Evolutionary conservation across 2,888 invertebrate species (phyloP).

Genomic region (Drosophila colorata): DNA sequence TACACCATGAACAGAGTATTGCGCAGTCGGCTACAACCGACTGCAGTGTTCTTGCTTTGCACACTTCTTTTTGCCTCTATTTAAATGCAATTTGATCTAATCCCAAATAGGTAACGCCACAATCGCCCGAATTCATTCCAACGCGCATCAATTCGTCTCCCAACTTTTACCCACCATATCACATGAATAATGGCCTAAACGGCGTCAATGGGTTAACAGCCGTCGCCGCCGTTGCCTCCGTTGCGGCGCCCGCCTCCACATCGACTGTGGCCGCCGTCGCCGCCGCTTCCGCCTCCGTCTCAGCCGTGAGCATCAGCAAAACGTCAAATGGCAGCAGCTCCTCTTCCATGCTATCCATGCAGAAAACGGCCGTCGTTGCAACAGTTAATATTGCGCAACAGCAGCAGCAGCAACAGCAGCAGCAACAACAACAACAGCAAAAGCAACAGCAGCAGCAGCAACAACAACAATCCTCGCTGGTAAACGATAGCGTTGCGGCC

Average conservation of each 20-base stretch:
- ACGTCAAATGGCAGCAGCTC: slow-evolving; percentile 72
- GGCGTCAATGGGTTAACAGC: slow-evolving; percentile 78
- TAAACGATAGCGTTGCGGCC: slow-evolving; percentile 51
- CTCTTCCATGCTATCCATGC: slow-evolving; percentile 77
- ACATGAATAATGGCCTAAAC: slow-evolving; percentile 82
- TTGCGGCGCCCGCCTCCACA: slow-evolving; percentile 33
- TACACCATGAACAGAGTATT: slow-evolving; percentile 10
- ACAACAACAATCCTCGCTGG: slow-evolving; percentile 61
- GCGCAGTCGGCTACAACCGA: neutral
- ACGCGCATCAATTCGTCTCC: slow-evolving; percentile 84
- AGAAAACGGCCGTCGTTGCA: slow-evolving; percentile 78
- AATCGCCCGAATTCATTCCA: slow-evolving; percentile 87
- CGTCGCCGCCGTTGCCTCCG: slow-evolving; percentile 34
- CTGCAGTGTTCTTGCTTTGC: neutral
- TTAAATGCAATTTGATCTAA: neutral
- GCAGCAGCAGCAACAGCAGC: slow-evolving; percentile 71
- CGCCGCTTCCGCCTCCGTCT: slow-evolving; percentile 23
- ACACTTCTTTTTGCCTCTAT: neutral
- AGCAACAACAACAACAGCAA: slow-evolving; percentile 74
- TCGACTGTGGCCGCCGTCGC: slow-evolving; percentile 35
- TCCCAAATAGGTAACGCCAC: slow-evolving; percentile 85
- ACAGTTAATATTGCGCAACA: slow-evolving; percentile 81
- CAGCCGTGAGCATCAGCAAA: slow-evolving; percentile 64
- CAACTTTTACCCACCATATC: slow-evolving; percentile 85
- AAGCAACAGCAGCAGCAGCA: slow-evolving; percentile 69